These are phyloP conservation scores for Eurytoma californica DNA, from an alignment of 2,888 invertebrate species.

Conservation along the genomic window DNA sequence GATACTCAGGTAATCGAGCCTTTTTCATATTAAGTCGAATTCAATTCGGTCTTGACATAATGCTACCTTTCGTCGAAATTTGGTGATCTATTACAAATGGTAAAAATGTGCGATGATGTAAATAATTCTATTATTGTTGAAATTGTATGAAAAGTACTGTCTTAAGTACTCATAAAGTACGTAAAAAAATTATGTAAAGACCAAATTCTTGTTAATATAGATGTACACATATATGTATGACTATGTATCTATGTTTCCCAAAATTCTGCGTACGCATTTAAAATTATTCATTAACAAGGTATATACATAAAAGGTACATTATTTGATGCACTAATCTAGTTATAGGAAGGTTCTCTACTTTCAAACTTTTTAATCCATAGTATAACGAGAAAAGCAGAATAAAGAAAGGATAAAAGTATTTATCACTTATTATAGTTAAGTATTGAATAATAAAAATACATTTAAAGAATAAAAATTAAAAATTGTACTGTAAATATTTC, in stretches of 20 bases:
- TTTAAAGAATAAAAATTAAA: slow-evolving; percentile 6
- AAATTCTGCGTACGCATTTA: slow-evolving; percentile 19
- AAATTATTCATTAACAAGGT: slow-evolving; percentile 38
- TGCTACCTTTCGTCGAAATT: background rate
- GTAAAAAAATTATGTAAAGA: slow-evolving; percentile 9
- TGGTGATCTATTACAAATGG: background rate
- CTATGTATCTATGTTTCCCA: slow-evolving; percentile 13
- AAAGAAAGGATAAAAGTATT: background rate
- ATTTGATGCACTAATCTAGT: slow-evolving; percentile 17
- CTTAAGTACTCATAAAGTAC: background rate
- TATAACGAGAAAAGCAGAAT: background rate
- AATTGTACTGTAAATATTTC: background rate
- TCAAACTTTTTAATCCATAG: slow-evolving; percentile 2
- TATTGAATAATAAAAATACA: background rate
- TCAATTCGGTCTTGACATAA: background rate
- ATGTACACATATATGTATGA: too few relatives aligned
- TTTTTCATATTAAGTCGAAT: background rate
- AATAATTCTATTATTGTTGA: too few relatives aligned
- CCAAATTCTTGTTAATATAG: background rate
- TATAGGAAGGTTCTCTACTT: background rate
- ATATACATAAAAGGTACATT: slow-evolving; percentile 24
- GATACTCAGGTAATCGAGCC: slow-evolving; percentile 18
- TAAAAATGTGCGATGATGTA: too few relatives aligned
- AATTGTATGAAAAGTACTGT: background rate
- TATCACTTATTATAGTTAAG: background rate